Evolutionary conservation across 2,113 vertebrate genomes (phyloP).

Genomic region (Brachypteracias leptosomus): DNA sequence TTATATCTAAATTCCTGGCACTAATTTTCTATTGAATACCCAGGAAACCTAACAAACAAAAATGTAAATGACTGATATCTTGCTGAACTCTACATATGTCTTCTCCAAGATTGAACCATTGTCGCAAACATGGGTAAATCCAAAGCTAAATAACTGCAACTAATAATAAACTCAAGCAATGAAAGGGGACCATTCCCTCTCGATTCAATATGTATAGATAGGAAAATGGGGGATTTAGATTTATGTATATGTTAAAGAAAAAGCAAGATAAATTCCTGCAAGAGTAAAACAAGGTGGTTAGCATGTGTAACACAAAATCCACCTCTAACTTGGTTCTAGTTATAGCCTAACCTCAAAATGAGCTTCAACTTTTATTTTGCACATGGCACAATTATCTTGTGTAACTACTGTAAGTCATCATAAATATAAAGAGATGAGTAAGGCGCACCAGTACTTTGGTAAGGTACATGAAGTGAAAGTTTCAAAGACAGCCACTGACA

Average conservation of each 20-base stretch:
- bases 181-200: neutral
- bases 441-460: neutral
- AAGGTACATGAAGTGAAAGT: neutral
- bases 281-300: neutral
- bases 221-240: neutral
- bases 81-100: neutral
- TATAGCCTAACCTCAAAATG: neutral
- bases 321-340: neutral
- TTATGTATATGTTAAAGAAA: neutral
- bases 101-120: neutral
- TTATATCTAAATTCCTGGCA: neutral
- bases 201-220: neutral
- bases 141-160: neutral
- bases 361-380: neutral
- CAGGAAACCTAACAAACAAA: neutral
- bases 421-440: neutral
- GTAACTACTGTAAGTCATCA: neutral
- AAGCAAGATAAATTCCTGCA: neutral
- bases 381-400: neutral
- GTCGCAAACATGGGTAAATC: neutral
- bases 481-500: neutral
- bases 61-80: neutral
- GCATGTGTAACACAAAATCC: neutral
- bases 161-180: neutral
- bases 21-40: neutral